A percentile compares a stretch with the other conserved stretches of the same genome.
Conservation (phyloP, 1,140 invertebrate species). For the Heliothis subflexa region DNA sequence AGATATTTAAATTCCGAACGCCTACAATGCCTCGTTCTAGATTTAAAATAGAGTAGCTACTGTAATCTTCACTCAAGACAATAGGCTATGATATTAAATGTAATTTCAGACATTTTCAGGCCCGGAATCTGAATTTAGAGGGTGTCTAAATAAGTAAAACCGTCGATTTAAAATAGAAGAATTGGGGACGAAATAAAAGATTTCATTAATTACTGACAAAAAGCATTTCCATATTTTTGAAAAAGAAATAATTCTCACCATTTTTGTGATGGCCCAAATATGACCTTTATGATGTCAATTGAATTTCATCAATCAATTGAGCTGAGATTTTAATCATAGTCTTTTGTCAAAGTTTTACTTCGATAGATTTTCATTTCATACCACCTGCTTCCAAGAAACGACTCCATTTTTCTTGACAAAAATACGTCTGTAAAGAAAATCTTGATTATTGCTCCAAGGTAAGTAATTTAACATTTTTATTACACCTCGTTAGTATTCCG, state of each 20-base stretch:
- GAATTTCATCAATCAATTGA: conserved; percentile 46
- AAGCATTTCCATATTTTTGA: conserved; percentile 23
- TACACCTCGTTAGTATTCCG: conserved; percentile 11
- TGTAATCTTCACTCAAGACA: no score
- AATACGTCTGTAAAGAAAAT: conserved; percentile 19
- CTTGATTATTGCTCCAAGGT: conserved; percentile 34
- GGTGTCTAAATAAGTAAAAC: not conserved
- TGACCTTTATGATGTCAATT: conserved; percentile 38
- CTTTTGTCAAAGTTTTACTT: conserved; percentile 38
- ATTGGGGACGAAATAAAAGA: not conserved
- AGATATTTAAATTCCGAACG: no score
- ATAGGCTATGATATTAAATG: no score
- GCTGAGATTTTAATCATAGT: conserved; percentile 42
- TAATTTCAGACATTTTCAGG: not conserved
- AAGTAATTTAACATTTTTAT: conserved; percentile 30
- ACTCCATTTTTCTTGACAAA: conserved; percentile 22
- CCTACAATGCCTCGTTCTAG: no score
- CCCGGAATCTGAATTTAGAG: not conserved
- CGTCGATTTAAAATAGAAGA: not conserved
- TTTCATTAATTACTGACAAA: conserved; percentile 19
- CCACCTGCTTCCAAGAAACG: conserved; percentile 28
- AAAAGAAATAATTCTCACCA: conserved; percentile 21
- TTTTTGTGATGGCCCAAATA: conserved; percentile 31
- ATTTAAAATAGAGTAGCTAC: no score
- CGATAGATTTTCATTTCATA: conserved; percentile 31